Percentiles rank a stretch among this genome's conserved stretches.
phyloP scores from a whole-genome alignment of 2,797 vertebrate species.

The Sebastolobus altivelis region DNA sequence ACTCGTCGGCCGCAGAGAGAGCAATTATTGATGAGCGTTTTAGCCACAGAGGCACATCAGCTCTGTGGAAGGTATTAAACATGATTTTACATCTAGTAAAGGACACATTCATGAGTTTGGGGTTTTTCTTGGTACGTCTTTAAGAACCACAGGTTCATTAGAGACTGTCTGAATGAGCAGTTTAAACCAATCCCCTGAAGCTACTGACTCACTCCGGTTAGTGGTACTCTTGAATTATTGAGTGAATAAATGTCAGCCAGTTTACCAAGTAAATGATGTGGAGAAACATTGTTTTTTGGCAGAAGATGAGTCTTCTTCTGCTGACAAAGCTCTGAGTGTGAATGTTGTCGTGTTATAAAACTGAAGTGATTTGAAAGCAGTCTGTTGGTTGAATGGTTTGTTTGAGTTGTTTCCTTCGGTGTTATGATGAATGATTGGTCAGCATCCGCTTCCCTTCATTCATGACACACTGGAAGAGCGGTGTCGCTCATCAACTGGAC shows the following conservation, averaged over 20 bases:
- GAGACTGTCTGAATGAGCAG: constrained; percentile 43
- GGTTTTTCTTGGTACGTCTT: constrained; percentile 40
- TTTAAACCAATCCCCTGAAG: constrained; percentile 48
- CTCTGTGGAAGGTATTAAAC: constrained; percentile 35
- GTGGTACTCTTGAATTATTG: constrained; percentile 57
- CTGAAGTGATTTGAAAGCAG: constrained; percentile 11
- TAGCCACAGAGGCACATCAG: constrained; percentile 28
- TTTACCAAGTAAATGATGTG: constrained; percentile 47
- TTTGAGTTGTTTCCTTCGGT: constrained; percentile 40
- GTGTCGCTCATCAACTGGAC: constrained; percentile 46
- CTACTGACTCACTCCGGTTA: constrained; percentile 36
- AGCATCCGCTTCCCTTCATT: constrained; percentile 46
- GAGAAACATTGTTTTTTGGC: constrained; percentile 20
- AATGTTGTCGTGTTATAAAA: constrained; percentile 22
- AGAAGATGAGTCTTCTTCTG: constrained; percentile 16
- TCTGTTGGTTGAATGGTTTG: constrained; percentile 4
- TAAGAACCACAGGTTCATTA: constrained; percentile 46
- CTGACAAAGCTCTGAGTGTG: constrained; percentile 39
- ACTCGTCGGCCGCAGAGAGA: constrained; percentile 24
- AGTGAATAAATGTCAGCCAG: constrained; percentile 53
- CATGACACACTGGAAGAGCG: constrained; percentile 44
- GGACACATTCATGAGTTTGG: constrained; percentile 19
- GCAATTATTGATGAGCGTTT: constrained; percentile 75
- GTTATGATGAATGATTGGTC: constrained; percentile 52
- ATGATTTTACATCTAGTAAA: constrained; percentile 33